Base-by-base conservation (phyloP, 2,888 invertebrate species). In the Protophormia terraenovae region DNA sequence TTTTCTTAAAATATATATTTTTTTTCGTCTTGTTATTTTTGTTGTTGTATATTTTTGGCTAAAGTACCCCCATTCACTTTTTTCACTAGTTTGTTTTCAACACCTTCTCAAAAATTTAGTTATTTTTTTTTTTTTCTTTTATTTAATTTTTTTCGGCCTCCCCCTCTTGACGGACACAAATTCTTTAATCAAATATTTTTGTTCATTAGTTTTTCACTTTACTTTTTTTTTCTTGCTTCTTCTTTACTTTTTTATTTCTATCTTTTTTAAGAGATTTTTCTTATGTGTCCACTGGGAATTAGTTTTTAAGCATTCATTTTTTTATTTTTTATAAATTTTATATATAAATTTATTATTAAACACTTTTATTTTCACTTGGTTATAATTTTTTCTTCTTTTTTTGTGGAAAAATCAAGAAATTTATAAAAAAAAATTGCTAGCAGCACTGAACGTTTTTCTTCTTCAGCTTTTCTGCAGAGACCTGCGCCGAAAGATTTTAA, bases 201-300 rank as follows among this genome's bases (percentile, higher is more conserved):
- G 19, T 77, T 29, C 55, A 58, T 45, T 32, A 55, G 41, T 41
- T 41, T 76, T 76, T 35, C 47, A 69, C 24, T 45, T 71, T n/a
- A n/a, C n/a, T n/a, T n/a, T n/a, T 50, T 45, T 62, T 19, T 14
- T 29, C 8, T n/a, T n/a, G n/a, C n/a, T n/a, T n/a, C 16, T 53
- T 55, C n/a, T 47, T 7, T 19, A 72, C 32, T 58, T 66, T 73
- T 67, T 55, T 6, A 32, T 64, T 32, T 41, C n/a, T 67, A 58
- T 45, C 12, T 64, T 72, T 45, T 38, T 62, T 35, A 19, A 50
- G 14, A 62, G 50, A 47, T 60, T 60, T 62, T 60, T 78, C 29
- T 72, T 79, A 71, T 64, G 50, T 55, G n/a, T 64, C 41, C 24
- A 38, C 38, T 50, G n/a, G n/a, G n/a, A n/a, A n/a, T n/a, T n/a